A percentile compares a stretch with the other conserved stretches of the same genome.
These are phyloP conservation scores for Sphyrna mokarran DNA, from an alignment of 2,113 vertebrate genomes.

Conservation along the genomic window DNA sequence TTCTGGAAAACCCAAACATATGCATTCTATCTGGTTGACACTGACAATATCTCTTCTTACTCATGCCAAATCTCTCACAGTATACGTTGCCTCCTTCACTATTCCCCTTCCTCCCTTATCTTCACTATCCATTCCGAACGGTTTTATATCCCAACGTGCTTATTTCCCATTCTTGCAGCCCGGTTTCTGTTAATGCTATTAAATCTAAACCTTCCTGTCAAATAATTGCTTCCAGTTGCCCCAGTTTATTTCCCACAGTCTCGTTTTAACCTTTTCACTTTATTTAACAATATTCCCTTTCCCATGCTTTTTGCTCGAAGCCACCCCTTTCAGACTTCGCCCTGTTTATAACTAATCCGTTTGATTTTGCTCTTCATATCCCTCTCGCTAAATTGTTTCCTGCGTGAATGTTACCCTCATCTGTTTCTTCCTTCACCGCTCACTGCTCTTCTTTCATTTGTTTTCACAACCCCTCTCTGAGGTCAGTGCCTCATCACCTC, in stretches of 20 bases:
- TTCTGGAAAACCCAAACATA: no score
- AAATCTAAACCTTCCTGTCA: background rate
- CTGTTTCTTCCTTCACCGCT: background rate
- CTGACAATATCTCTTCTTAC: background rate
- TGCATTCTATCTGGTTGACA: background rate
- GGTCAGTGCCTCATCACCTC: background rate
- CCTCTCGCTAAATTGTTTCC: background rate
- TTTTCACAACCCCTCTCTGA: background rate
- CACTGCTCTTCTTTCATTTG: background rate
- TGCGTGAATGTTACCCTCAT: background rate
- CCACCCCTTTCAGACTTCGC: background rate
- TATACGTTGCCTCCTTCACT: background rate
- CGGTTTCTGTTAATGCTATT: slow-evolving; percentile 15
- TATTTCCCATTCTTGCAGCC: slow-evolving; percentile 4
- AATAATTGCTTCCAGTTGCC: slow-evolving; percentile 5
- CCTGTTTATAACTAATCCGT: background rate
- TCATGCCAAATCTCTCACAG: background rate
- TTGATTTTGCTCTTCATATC: background rate
- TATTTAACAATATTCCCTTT: background rate
- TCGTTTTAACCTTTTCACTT: background rate
- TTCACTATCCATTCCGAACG: background rate
- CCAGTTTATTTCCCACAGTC: background rate
- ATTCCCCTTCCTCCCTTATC: background rate
- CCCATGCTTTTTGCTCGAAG: background rate
- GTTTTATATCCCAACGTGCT: background rate